Conservation (phyloP, 2,888 invertebrate species). For the Drosophila lacicola region DNA sequence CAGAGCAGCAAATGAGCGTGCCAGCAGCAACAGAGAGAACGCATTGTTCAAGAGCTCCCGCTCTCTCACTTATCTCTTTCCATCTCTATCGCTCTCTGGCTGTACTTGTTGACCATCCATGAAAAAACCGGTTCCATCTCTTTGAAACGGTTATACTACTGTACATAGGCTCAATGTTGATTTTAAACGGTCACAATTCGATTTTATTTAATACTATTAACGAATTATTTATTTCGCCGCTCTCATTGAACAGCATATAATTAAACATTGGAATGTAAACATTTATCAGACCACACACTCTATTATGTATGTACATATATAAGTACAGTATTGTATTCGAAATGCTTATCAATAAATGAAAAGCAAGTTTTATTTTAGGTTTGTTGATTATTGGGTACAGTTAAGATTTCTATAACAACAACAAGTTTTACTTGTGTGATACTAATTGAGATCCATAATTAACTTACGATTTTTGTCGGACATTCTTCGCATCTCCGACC, state of each 20-base stretch:
- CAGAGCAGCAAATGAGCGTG: constrained; percentile 34
- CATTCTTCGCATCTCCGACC: no score
- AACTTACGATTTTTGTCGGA: no score
- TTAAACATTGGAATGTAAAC: constrained; percentile 12
- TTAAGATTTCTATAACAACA: no score
- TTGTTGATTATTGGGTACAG: constrained; percentile 16
- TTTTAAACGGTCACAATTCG: constrained; percentile 29
- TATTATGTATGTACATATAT: neutral
- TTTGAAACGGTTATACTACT: constrained; percentile 52
- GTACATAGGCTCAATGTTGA: constrained; percentile 8
- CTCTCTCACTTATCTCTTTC: constrained; percentile 27
- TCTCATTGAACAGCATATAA: neutral
- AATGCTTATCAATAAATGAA: constrained; percentile 32
- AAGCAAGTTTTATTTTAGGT: neutral
- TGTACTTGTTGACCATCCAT: constrained; percentile 30
- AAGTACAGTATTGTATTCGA: constrained; percentile 4
- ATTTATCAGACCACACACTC: constrained; percentile 19
- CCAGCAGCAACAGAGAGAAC: constrained; percentile 33
- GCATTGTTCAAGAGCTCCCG: constrained; percentile 21
- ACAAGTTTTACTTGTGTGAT: no score
- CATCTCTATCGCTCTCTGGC: constrained; percentile 25
- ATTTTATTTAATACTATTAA: constrained; percentile 22
- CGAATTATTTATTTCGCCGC: constrained; percentile 2
- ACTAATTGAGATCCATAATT: no score
- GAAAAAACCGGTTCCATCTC: constrained; percentile 52